Conservation (phyloP, 2,113 vertebrate genomes). For the Petrocephalus zakoni region DNA sequence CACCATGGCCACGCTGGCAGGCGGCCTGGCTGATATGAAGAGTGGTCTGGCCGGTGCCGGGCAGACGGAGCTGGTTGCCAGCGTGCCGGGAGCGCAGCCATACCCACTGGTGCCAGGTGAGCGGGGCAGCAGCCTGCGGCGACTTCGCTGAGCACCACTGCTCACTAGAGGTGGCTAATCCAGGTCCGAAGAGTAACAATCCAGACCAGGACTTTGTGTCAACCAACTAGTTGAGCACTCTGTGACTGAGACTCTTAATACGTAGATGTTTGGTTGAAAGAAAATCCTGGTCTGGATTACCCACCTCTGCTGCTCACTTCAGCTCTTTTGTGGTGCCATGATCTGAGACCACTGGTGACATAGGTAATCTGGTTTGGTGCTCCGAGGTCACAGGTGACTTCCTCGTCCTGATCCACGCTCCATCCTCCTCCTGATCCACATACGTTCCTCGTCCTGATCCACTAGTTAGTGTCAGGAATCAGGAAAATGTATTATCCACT, state of each 20-base stretch:
- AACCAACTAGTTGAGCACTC: too few species aligned
- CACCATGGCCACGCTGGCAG: constrained; percentile 86
- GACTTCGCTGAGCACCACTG: neutral
- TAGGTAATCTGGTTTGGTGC: neutral
- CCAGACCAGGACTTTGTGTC: too few species aligned
- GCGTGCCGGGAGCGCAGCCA: constrained; percentile 83
- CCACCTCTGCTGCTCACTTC: too few species aligned
- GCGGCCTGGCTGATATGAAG: constrained; percentile 96
- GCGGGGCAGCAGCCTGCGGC: constrained; percentile 12
- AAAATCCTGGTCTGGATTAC: too few species aligned
- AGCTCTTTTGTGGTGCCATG: neutral
- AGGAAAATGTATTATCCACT: too few species aligned
- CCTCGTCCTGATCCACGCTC: neutral
- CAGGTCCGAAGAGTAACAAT: too few species aligned
- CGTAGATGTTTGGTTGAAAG: too few species aligned
- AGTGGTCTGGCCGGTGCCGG: constrained; percentile 80
- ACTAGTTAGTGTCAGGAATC: too few species aligned
- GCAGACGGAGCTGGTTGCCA: constrained; percentile 78
- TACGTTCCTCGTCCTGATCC: too few species aligned
- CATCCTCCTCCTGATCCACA: too few species aligned
- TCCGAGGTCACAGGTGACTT: neutral
- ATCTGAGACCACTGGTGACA: neutral
- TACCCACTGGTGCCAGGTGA: constrained; percentile 93
- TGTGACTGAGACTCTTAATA: too few species aligned
- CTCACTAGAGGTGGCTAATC: neutral